phyloP scores from a whole-genome alignment of 2,888 invertebrate species.

The Scaptomyza cyrtandrae region DNA sequence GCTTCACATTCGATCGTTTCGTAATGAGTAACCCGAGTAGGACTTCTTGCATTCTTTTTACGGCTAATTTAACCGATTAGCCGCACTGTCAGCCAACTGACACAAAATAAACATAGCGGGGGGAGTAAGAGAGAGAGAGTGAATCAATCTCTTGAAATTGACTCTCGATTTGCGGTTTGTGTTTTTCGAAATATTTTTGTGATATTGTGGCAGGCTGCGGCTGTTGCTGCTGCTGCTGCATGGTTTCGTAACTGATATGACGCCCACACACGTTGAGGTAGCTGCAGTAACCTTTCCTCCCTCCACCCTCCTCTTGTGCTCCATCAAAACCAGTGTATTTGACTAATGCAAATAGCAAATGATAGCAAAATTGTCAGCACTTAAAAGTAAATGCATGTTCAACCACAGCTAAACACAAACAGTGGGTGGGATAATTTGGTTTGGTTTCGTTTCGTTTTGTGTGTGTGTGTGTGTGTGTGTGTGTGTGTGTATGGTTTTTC shows the following conservation, averaged over 20 bases:
- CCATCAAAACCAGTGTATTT: conserved; percentile 13
- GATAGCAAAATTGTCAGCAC: conserved; percentile 39
- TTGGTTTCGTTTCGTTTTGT: conserved; percentile 10
- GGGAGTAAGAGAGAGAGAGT: neutral
- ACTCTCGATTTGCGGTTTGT: conserved; percentile 53
- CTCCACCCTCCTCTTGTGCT: too few species aligned
- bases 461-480: neutral
- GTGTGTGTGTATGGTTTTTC: neutral
- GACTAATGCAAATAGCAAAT: conserved; percentile 55
- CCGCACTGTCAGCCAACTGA: conserved; percentile 47
- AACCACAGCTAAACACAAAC: conserved; percentile 18
- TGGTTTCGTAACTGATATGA: conserved; percentile 70
- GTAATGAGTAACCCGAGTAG: conserved; percentile 60
- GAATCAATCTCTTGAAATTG: conserved; percentile 38
- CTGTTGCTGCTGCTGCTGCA: conserved; percentile 14
- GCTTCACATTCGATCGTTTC: conserved; percentile 19
- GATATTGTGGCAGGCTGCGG: conserved; percentile 20
- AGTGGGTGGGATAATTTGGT: neutral
- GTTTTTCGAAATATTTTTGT: conserved; percentile 8
- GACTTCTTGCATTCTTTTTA: conserved; percentile 72
- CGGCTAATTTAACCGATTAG: conserved; percentile 81
- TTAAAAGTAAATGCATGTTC: conserved; percentile 46
- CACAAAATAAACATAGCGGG: neutral
- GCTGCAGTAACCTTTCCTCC: neutral
- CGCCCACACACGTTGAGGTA: conserved; percentile 70